Conservation (phyloP, 1,140 invertebrate species). For the Orchesella cincta region DNA sequence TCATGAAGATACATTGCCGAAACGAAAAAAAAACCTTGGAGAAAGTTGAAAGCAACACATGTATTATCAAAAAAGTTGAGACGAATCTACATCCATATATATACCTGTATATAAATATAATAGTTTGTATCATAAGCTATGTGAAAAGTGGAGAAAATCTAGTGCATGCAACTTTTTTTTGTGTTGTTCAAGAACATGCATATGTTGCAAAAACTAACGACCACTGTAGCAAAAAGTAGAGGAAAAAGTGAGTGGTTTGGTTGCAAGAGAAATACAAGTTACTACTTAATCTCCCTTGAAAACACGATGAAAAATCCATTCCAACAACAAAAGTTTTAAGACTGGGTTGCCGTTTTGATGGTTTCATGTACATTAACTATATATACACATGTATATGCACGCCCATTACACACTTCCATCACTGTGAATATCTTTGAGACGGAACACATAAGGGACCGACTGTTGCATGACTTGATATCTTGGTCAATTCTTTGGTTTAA, state of each 20-base stretch:
- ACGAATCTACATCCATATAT: background rate
- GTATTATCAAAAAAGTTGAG: background rate
- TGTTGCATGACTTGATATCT: background rate
- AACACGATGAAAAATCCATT: background rate
- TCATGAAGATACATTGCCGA: conserved; percentile 20
- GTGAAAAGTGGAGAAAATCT: background rate
- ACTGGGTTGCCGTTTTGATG: too few species aligned
- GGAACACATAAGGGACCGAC: too few species aligned
- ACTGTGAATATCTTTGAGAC: too few species aligned
- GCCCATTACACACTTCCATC: too few species aligned
- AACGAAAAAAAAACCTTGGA: background rate
- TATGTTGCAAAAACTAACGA: background rate
- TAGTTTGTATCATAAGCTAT: background rate
- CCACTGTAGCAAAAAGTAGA: background rate
- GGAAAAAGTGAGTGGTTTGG: background rate
- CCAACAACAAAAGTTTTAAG: too few species aligned
- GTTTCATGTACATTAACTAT: too few species aligned
- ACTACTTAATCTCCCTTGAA: background rate
- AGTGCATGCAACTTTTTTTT: background rate
- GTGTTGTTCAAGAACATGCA: background rate
- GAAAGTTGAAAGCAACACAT: conserved; percentile 14
- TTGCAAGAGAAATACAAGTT: too few species aligned
- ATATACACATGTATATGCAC: too few species aligned
- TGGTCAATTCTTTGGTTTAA: too few species aligned
- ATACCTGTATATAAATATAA: background rate